Percentiles rank a stretch among this genome's conserved stretches.
Conservation (phyloP, 2,113 vertebrate genomes). For the Callipepla californica region DNA sequence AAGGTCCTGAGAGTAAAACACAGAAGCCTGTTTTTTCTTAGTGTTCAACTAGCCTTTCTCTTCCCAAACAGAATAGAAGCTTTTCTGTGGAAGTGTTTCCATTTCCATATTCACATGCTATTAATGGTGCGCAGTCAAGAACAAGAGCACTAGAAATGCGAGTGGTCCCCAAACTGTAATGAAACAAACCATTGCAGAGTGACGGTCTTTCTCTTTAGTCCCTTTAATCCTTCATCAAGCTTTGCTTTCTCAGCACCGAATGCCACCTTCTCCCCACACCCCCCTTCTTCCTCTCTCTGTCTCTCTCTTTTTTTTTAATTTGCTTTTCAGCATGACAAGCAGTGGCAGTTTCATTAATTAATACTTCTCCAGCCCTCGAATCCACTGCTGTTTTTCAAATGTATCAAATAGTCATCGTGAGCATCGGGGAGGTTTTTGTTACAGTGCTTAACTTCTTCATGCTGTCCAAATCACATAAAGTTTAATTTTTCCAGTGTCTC, state of each 20-base stretch:
- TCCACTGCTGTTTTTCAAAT: constrained; percentile 46
- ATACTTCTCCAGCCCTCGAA: constrained; percentile 46
- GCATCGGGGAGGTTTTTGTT: constrained; percentile 57
- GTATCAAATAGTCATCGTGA: constrained; percentile 50
- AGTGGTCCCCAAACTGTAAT: constrained; percentile 58
- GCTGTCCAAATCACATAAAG: constrained; percentile 71
- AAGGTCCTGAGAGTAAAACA: constrained; percentile 85
- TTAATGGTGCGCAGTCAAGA: constrained; percentile 53
- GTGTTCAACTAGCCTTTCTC: constrained; percentile 74
- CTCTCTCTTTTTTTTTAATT: neutral
- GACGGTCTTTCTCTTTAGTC: constrained; percentile 22
- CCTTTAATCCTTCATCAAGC: constrained; percentile 64
- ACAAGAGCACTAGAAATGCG: constrained; percentile 50
- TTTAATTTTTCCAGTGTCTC: constrained; percentile 83
- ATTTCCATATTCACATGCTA: constrained; percentile 66
- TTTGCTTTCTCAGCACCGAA: constrained; percentile 60
- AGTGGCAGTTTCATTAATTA: constrained; percentile 71
- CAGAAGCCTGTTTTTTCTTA: constrained; percentile 75
- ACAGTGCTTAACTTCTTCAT: constrained; percentile 69
- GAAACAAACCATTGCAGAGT: constrained; percentile 37
- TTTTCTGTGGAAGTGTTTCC: constrained; percentile 62
- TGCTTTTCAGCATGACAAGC: constrained; percentile 53
- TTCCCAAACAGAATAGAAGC: constrained; percentile 52
- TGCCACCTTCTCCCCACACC: constrained; percentile 14
- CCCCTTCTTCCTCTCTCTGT: constrained; percentile 7